phyloP scores from a whole-genome alignment of 2,888 invertebrate genomes.

The Epistrophe eligans region DNA sequence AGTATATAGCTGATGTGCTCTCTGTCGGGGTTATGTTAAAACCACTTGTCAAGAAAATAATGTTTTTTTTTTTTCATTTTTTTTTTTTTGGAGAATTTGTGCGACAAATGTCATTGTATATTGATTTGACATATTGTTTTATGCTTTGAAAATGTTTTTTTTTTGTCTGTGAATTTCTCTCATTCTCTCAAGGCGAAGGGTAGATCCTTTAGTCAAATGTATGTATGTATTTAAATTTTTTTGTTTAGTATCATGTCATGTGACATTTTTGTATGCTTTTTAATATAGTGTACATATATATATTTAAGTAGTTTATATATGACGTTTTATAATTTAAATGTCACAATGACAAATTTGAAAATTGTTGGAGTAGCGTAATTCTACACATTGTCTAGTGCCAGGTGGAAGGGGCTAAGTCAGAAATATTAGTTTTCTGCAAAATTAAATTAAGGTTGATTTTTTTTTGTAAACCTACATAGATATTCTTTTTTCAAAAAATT shows the following conservation, averaged over 20 bases:
- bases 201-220: neutral
- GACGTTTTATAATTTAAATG: neutral
- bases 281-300: neutral
- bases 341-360: too few relatives aligned
- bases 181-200: neutral
- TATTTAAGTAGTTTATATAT: neutral
- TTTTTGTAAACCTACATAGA: too few relatives aligned
- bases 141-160: neutral
- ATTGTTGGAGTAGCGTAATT: too few relatives aligned
- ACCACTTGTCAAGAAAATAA: constrained; percentile 23
- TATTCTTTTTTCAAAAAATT: too few relatives aligned
- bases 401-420: too few relatives aligned
- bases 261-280: neutral
- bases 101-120: constrained; percentile 1
- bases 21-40: constrained; percentile 10
- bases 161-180: neutral
- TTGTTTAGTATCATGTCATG: neutral
- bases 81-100: neutral
- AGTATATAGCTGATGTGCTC: neutral
- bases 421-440: too few relatives aligned
- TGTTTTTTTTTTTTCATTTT: neutral
- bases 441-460: too few relatives aligned
- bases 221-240: neutral
- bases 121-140: constrained; percentile 28
- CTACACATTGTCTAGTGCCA: too few relatives aligned